These are phyloP conservation scores for Epinotia brunnichana DNA, from an alignment of 2,888 invertebrate genomes.

Conservation along the genomic window DNA sequence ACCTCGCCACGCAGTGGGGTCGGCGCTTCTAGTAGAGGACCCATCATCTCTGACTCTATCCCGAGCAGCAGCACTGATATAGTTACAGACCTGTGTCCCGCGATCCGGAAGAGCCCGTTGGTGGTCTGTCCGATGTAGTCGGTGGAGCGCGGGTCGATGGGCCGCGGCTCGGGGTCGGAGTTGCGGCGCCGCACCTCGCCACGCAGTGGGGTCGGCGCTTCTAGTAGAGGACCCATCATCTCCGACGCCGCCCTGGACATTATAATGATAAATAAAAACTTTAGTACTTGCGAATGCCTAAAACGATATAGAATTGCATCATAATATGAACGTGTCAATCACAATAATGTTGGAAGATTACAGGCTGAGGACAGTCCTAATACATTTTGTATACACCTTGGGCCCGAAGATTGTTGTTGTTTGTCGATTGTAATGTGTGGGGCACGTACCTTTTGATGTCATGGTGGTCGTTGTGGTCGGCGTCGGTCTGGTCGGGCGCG, in stretches of 20 bases:
- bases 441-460: slow-evolving; percentile 62
- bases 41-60: too few species aligned
- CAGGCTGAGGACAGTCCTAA: too few species aligned
- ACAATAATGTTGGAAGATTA: too few species aligned
- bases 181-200: slow-evolving; percentile 74
- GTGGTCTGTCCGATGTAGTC: slow-evolving; percentile 82
- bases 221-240: slow-evolving; percentile 55
- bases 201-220: slow-evolving; percentile 64
- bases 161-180: slow-evolving; percentile 84
- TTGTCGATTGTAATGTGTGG: background rate
- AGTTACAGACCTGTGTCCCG: slow-evolving; percentile 90
- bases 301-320: too few species aligned
- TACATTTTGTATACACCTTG: background rate
- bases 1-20: too few species aligned
- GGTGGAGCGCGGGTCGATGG: slow-evolving; percentile 79
- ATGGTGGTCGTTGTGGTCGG: slow-evolving; percentile 58
- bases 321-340: too few species aligned
- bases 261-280: background rate
- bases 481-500: slow-evolving; percentile 66
- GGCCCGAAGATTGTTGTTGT: too few species aligned
- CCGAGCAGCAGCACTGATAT: too few species aligned
- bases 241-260: slow-evolving; percentile 60
- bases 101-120: slow-evolving; percentile 88
- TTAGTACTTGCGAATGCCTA: too few species aligned
- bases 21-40: too few species aligned